Evolutionary conservation across 2,797 vertebrate genomes (phyloP).

Genomic region (Hybognathus amarus): DNA sequence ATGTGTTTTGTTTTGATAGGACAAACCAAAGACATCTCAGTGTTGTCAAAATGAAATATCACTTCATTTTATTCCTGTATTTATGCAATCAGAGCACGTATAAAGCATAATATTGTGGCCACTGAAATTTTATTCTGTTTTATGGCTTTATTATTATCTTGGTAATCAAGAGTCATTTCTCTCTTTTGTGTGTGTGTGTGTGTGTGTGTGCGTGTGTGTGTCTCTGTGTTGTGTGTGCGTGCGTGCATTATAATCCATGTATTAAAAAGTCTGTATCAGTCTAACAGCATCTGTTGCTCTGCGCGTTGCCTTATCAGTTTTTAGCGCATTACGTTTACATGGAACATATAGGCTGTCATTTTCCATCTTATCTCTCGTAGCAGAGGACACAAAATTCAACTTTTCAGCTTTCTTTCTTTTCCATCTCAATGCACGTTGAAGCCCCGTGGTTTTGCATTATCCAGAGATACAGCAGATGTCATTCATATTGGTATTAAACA

Average conservation of each 20-base stretch:
- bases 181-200: neutral
- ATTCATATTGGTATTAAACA: conserved; percentile 50
- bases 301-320: conserved; percentile 59
- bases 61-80: conserved; percentile 5
- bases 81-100: conserved; percentile 24
- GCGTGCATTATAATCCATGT: conserved; percentile 50
- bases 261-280: conserved; percentile 59
- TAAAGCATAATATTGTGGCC: conserved; percentile 23
- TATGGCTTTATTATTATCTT: conserved; percentile 17
- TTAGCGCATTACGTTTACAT: conserved; percentile 54
- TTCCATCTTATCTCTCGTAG: conserved; percentile 54
- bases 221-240: neutral
- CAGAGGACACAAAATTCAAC: conserved; percentile 57
- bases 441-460: conserved; percentile 46
- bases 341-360: conserved; percentile 60
- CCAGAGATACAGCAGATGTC: conserved; percentile 47
- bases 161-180: conserved; percentile 10
- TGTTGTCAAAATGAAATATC: conserved; percentile 40
- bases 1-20: conserved; percentile 19
- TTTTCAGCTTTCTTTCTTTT: conserved; percentile 50
- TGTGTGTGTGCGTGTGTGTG: neutral
- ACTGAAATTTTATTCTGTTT: conserved; percentile 3
- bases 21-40: conserved; percentile 32
- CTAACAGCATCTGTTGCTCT: conserved; percentile 61
- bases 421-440: conserved; percentile 45